Evolutionary conservation across 2,113 vertebrate genomes (phyloP).

Genomic region (Dendrocopos noguchii): DNA sequence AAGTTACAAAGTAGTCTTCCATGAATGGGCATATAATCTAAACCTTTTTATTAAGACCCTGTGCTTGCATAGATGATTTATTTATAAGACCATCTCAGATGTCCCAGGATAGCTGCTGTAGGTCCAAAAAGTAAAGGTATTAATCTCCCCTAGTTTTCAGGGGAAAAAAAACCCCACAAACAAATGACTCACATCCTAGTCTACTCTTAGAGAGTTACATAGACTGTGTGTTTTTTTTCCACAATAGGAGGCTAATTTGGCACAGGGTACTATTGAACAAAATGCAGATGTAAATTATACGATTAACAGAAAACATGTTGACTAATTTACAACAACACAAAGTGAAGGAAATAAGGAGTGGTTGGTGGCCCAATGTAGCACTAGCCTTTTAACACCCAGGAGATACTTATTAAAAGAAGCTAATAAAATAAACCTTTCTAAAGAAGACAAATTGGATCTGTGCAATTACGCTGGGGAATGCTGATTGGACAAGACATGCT

Average conservation of each 20-base stretch:
- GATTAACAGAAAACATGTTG: neutral
- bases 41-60: neutral
- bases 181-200: neutral
- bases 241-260: neutral
- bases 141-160: neutral
- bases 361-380: neutral
- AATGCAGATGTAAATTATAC: neutral
- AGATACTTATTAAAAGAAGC: neutral
- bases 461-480: neutral
- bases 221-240: neutral
- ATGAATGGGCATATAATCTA: neutral
- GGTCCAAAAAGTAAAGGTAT: neutral
- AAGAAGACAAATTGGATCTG: neutral
- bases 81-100: neutral
- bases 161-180: neutral
- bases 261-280: neutral
- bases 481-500: neutral
- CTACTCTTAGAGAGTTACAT: neutral
- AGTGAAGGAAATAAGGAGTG: neutral
- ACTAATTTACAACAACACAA: neutral
- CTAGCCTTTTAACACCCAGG: neutral
- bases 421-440: constrained; percentile 6
- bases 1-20: neutral
- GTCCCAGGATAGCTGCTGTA: neutral
- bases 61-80: neutral